Percentiles rank a stretch among this genome's conserved stretches.
Evolutionary conservation across 2,888 invertebrate species (phyloP).

Genomic region (Latrodectus hesperus): DNA sequence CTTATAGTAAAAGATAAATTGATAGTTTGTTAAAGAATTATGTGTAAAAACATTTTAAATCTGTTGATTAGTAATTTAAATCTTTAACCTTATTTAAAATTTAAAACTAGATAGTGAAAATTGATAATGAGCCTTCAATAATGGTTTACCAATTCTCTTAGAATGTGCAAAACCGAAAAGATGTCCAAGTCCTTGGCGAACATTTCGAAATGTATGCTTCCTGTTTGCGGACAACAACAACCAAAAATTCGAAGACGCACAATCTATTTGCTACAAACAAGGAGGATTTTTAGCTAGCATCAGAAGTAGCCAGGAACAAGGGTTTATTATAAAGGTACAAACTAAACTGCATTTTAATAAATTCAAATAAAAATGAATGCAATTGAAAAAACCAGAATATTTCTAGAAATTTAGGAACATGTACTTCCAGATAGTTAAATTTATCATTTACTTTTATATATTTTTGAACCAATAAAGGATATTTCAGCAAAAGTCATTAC

Average conservation of each 20-base stretch:
- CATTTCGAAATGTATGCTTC: constrained; percentile 60
- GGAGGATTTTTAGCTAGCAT: constrained; percentile 67
- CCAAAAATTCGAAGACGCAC: constrained; percentile 66
- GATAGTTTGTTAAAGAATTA: not conserved
- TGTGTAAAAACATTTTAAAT: not conserved
- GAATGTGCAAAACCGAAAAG: constrained; percentile 36
- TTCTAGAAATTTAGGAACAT: too few species aligned
- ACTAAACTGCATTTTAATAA: too few species aligned
- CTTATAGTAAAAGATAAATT: not conserved
- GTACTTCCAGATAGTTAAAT: too few species aligned
- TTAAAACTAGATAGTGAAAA: too few species aligned
- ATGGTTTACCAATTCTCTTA: not conserved
- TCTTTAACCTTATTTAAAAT: too few species aligned
- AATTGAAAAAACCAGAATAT: too few species aligned
- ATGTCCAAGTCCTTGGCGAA: constrained; percentile 54
- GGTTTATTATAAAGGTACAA: constrained; percentile 59
- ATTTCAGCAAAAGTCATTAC: too few species aligned
- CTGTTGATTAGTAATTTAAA: not conserved
- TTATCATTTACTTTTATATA: too few species aligned
- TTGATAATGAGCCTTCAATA: too few species aligned
- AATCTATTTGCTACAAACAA: constrained; percentile 55
- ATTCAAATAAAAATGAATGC: too few species aligned
- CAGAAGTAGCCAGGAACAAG: constrained; percentile 55
- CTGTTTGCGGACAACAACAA: constrained; percentile 66
- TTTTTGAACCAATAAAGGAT: too few species aligned